Conservation (phyloP, 2,888 invertebrate species). For the Zonitis immaculata region DNA sequence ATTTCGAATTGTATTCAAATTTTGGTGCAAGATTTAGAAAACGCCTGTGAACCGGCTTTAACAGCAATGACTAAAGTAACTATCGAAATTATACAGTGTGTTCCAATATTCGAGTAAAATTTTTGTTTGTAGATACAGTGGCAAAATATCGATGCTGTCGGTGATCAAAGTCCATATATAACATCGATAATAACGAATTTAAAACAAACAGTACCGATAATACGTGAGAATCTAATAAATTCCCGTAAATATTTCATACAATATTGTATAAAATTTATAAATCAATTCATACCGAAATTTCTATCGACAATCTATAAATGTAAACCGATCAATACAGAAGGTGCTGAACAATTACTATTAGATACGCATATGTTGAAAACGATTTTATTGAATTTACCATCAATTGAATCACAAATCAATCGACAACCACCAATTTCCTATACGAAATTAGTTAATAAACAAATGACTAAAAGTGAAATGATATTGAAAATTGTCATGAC, state of each 20-base stretch:
- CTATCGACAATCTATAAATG: slow-evolving; percentile 87
- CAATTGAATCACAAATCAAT: slow-evolving; percentile 82
- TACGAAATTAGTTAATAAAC: slow-evolving; percentile 62
- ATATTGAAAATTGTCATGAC: slow-evolving; percentile 98
- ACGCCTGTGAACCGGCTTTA: slow-evolving; percentile 89
- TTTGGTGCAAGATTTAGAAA: slow-evolving; percentile 90
- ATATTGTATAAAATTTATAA: slow-evolving; percentile 94
- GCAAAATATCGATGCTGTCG: slow-evolving; percentile 89
- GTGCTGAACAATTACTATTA: slow-evolving; percentile 89
- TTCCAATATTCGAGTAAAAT: too few relatives aligned
- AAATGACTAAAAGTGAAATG: slow-evolving; percentile 98
- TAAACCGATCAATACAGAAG: slow-evolving; percentile 81
- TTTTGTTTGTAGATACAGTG: slow-evolving; percentile 91
- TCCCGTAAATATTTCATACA: slow-evolving; percentile 98
- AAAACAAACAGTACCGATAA: slow-evolving; percentile 79
- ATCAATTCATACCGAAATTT: slow-evolving; percentile 92
- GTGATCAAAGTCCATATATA: slow-evolving; percentile 95
- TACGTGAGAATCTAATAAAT: slow-evolving; percentile 83
- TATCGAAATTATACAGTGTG: too few relatives aligned
- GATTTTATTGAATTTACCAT: slow-evolving; percentile 88
- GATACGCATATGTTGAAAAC: slow-evolving; percentile 95
- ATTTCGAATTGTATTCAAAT: slow-evolving; percentile 86
- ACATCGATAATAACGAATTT: slow-evolving; percentile 83
- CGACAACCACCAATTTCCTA: slow-evolving; percentile 87
- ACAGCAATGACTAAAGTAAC: slow-evolving; percentile 84